Conservation (phyloP, 2,797 vertebrate species). For the Danio kyathit region DNA sequence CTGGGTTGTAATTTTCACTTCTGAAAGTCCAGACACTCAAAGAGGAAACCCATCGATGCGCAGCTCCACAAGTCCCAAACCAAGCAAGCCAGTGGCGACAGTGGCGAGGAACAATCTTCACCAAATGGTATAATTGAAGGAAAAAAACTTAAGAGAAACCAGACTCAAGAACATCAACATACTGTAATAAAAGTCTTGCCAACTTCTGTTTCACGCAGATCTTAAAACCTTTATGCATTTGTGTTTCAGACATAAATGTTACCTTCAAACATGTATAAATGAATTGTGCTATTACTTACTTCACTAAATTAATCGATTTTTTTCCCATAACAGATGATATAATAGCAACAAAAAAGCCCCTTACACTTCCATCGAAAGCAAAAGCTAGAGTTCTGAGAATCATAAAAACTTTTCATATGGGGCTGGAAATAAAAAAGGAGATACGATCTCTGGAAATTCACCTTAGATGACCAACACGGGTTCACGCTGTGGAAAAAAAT, state of each 20-base stretch:
- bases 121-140: no score
- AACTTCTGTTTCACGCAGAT: no score
- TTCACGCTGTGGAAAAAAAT: slow-evolving; percentile 19
- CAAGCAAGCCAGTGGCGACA: no score
- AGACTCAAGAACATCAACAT: no score
- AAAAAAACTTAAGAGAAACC: no score
- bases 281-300: background rate
- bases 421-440: background rate
- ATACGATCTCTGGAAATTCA: background rate
- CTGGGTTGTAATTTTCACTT: no score
- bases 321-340: background rate
- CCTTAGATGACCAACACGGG: background rate
- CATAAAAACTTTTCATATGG: slow-evolving; percentile 15
- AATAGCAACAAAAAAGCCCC: background rate
- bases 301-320: background rate
- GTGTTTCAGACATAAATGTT: background rate
- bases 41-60: no score
- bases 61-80: no score
- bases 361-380: background rate
- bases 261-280: background rate
- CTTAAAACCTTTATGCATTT: no score
- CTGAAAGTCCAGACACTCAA: no score
- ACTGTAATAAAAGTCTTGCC: no score
- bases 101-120: no score
- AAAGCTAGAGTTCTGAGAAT: background rate